Conservation (phyloP, 2,888 invertebrate species). For the Andrena trimmerana region DNA sequence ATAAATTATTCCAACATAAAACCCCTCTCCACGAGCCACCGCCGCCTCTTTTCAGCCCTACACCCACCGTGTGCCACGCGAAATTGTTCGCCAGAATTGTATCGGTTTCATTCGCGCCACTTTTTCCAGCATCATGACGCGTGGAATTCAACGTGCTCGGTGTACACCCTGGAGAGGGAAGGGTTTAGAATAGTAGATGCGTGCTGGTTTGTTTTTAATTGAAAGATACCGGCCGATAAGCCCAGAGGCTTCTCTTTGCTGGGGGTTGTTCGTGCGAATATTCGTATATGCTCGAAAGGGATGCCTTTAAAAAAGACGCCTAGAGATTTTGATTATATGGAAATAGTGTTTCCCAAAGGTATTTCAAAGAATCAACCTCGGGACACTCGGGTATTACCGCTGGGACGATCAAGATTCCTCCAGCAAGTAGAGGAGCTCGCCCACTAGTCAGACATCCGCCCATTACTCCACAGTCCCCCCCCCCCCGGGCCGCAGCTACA, state of each 20-base stretch:
- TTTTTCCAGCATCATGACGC: slow-evolving; percentile 15
- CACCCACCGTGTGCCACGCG: not conserved
- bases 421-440: not conserved
- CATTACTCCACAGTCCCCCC: not conserved
- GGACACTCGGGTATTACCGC: not conserved
- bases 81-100: slow-evolving; percentile 50
- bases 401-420: not conserved
- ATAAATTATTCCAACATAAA: slow-evolving; percentile 73
- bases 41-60: slow-evolving; percentile 32
- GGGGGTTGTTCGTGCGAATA: too few relatives aligned
- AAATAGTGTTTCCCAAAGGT: not conserved
- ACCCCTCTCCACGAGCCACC: slow-evolving; percentile 39
- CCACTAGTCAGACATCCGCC: not conserved
- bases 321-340: too few relatives aligned
- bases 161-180: too few relatives aligned
- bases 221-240: too few relatives aligned
- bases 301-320: too few relatives aligned
- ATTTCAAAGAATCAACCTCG: not conserved
- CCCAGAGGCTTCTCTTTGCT: too few relatives aligned
- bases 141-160: not conserved
- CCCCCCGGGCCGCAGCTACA: not conserved
- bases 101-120: slow-evolving; percentile 19
- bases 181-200: too few relatives aligned
- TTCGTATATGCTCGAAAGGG: too few relatives aligned
- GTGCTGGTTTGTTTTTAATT: too few relatives aligned